phyloP scores from a whole-genome alignment of 1,140 invertebrate species.

The Drosophila repleta region DNA sequence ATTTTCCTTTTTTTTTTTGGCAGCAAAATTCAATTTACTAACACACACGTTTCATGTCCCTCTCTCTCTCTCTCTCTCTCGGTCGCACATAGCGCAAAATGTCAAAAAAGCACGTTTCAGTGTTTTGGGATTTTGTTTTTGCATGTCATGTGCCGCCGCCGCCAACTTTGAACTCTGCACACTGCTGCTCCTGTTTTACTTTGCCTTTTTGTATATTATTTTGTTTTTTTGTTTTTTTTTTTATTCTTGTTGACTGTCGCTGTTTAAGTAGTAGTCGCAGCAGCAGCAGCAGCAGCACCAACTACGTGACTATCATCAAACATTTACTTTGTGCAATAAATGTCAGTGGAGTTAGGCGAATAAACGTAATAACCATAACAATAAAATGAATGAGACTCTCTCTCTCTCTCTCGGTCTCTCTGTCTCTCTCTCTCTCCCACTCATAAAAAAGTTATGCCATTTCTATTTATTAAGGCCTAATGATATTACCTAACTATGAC shows the following conservation, averaged over 20 bases:
- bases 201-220: conserved; percentile 2
- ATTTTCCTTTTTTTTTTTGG: conserved; percentile 35
- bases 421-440: background rate
- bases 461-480: conserved; percentile 23
- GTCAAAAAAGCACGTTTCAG: conserved; percentile 75
- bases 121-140: conserved; percentile 76
- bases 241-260: conserved; percentile 24
- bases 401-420: background rate
- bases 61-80: too few species aligned
- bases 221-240: too few species aligned
- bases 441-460: conserved; percentile 36
- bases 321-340: conserved; percentile 66
- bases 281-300: conserved; percentile 3
- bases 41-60: conserved; percentile 22
- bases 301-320: conserved; percentile 72
- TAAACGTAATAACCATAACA: conserved; percentile 54
- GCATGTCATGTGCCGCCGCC: conserved; percentile 58
- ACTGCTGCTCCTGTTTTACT: conserved; percentile 24
- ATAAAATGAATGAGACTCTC: conserved; percentile 33
- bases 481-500: conserved; percentile 4
- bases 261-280: conserved; percentile 43
- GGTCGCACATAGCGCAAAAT: conserved; percentile 41
- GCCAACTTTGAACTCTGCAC: conserved; percentile 47
- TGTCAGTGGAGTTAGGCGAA: conserved; percentile 47
- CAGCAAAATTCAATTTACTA: conserved; percentile 74